Percentiles rank a stretch among this genome's conserved stretches.
phyloP scores from a whole-genome alignment of 2,113 vertebrate genomes.

The Actinemys pallida region DNA sequence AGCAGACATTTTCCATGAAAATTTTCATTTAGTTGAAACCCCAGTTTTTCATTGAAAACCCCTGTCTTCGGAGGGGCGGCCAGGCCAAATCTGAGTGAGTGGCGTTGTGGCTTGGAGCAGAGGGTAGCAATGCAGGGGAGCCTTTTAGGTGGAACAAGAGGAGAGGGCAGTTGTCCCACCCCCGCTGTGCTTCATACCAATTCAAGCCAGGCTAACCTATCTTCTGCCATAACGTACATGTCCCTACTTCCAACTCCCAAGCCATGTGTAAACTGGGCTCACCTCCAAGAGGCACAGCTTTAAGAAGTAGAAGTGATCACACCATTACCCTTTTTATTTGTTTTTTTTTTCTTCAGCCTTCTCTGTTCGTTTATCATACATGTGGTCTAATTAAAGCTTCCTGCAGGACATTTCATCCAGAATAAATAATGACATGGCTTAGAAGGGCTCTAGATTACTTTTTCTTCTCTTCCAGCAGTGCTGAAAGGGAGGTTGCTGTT shows the following conservation, averaged over 20 bases:
- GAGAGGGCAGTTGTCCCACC: background rate
- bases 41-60: constrained; percentile 13
- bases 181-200: background rate
- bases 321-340: constrained; percentile 75
- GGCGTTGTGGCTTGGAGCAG: background rate
- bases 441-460: constrained; percentile 20
- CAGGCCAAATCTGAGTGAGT: background rate
- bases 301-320: constrained; percentile 70
- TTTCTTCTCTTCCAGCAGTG: constrained; percentile 39
- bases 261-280: constrained; percentile 58
- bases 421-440: constrained; percentile 63
- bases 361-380: constrained; percentile 64
- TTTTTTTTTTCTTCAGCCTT: constrained; percentile 22
- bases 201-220: background rate
- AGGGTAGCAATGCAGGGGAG: background rate
- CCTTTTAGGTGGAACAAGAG: background rate
- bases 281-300: constrained; percentile 74
- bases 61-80: background rate
- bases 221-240: constrained; percentile 67
- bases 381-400: constrained; percentile 66
- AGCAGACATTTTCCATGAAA: background rate
- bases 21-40: constrained; percentile 7
- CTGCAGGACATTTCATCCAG: constrained; percentile 59
- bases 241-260: constrained; percentile 77
- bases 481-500: constrained; percentile 67